phyloP scores from a whole-genome alignment of 2,797 vertebrate genomes.

The Betta splendens region DNA sequence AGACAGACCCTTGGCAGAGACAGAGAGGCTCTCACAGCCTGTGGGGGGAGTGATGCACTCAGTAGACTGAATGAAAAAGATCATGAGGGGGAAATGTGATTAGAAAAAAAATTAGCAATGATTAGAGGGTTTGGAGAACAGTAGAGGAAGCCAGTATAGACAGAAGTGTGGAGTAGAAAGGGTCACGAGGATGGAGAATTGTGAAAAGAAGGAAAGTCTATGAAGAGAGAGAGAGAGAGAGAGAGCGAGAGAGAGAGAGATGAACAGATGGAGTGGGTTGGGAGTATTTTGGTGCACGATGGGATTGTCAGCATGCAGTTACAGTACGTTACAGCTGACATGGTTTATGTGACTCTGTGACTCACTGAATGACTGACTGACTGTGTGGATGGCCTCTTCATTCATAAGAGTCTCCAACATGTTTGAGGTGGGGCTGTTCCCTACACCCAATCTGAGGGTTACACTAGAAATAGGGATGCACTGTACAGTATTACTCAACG shows the following conservation, averaged over 20 bases:
- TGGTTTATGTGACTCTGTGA: constrained; percentile 42
- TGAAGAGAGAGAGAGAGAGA: constrained; percentile 17
- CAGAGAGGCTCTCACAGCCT: constrained; percentile 49
- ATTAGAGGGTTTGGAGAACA: constrained; percentile 49
- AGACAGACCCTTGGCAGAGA: constrained; percentile 50
- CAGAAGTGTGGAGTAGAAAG: constrained; percentile 27
- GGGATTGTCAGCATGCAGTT: constrained; percentile 79
- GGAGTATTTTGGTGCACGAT: constrained; percentile 72
- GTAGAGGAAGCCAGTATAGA: constrained; percentile 23
- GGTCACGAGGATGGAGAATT: constrained; percentile 38
- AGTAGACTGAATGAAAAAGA: constrained; percentile 53
- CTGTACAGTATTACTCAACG: neutral
- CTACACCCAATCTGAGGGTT: neutral
- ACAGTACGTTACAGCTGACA: constrained; percentile 76
- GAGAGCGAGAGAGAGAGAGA: constrained; percentile 24
- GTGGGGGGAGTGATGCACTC: constrained; percentile 51
- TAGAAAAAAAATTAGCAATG: constrained; percentile 40
- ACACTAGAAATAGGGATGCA: neutral
- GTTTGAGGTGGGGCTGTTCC: neutral
- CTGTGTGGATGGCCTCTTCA: constrained; percentile 29
- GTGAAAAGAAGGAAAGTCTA: constrained; percentile 28
- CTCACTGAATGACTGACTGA: constrained; percentile 41
- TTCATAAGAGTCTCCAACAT: constrained; percentile 34
- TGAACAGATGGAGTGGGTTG: constrained; percentile 79
- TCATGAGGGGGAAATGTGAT: constrained; percentile 55